Conservation (phyloP, 1,140 invertebrate species). For the Stenopsyche tienmushanensis region DNA sequence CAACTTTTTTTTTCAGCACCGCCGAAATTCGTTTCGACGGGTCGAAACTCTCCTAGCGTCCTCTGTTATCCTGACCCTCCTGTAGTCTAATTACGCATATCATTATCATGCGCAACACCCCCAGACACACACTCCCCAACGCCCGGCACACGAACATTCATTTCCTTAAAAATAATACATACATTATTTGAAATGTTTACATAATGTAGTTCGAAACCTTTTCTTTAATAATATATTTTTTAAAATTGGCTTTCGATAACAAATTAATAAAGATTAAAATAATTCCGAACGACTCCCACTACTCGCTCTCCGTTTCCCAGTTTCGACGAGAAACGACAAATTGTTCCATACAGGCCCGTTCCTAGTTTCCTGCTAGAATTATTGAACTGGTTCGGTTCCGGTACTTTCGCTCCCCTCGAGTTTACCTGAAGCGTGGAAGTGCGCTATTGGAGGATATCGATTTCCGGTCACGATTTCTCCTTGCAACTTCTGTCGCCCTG, state of each 20-base stretch:
- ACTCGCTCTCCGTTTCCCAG: neutral
- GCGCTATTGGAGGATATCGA: constrained; percentile 52
- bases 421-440: constrained; percentile 36
- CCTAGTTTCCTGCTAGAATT: too few species aligned
- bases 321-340: too few species aligned
- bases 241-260: neutral
- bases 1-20: constrained; percentile 13
- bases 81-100: constrained; percentile 58
- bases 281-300: neutral
- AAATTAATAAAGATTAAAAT: neutral
- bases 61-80: constrained; percentile 53
- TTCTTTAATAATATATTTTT: too few species aligned
- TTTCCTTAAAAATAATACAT: too few species aligned
- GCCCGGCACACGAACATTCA: neutral
- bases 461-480: constrained; percentile 52
- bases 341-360: too few species aligned
- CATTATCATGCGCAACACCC: constrained; percentile 45
- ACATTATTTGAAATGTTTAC: too few species aligned
- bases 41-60: constrained; percentile 16
- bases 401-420: constrained; percentile 37
- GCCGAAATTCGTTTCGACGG: constrained; percentile 17
- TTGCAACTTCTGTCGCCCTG: constrained; percentile 49
- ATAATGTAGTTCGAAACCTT: too few species aligned
- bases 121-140: neutral
- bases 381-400: too few species aligned